Base-by-base conservation (phyloP, 2,113 vertebrate genomes). In the Pampusana beccarii region DNA sequence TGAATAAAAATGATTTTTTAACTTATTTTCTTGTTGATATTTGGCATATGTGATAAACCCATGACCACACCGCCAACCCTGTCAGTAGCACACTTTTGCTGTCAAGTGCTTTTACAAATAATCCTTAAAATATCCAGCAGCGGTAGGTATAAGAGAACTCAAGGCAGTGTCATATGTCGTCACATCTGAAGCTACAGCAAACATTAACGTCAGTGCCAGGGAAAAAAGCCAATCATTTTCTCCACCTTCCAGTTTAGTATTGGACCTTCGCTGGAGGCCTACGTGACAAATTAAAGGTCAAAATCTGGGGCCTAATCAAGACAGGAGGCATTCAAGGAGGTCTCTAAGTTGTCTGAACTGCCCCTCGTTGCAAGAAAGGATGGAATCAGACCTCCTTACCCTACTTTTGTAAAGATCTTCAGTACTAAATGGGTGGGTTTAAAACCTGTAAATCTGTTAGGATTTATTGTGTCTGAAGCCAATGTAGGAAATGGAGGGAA, bases 281-380 rank as follows among this genome's bases (percentile, higher is more conserved):
- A 3, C 5, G 6, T 64, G 80, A 69, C 77, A 92, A 92, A 95
- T 34, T 88, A 74, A 93, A 93, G 89, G 89, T 89, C 94, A 95
- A 91, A 89, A 81, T 64, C 26, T 53, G 53, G 26, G 83, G 38
- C 48, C 78, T 8, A 16, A 71, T 64, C 48, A 75, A 75, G 69
- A 86, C 17, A n/a, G 70, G 26, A 83, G 28, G 54, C 23, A 66
- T 86, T 88, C 25, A 36, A 2, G 8, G 64, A 86, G 20, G 46
- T 73, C 88, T 91, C 56, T 2, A 54, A 9, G n/a, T 46, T 90
- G 66, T 60, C 60, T 58, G 58, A 80, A 74, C 15, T 42, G 60
- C 15, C 25, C 23, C n/a, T 89, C 1, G 2, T 17, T 25, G 38
- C 64, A 91, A 53, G 19, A 46, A 81, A 64, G 24, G 23, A 80